Percentiles rank a stretch among this genome's conserved stretches.
phyloP scores from a whole-genome alignment of 2,113 vertebrate genomes.

The Rhabdomys dilectus region DNA sequence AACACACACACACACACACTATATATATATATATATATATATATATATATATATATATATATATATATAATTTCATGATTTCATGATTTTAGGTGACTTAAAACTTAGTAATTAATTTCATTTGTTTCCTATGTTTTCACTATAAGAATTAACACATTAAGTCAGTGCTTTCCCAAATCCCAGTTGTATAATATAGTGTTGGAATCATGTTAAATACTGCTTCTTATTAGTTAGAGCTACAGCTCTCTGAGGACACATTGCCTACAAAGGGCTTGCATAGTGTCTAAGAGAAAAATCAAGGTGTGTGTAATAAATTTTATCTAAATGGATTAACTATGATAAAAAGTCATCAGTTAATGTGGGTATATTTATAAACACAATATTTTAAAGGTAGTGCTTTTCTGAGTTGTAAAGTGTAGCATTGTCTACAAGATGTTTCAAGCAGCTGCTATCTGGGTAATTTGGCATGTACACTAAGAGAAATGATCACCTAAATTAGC shows the following conservation, averaged over 20 bases:
- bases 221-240: not conserved
- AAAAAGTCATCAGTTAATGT: not conserved
- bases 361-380: conserved; percentile 17
- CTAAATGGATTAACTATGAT: conserved; percentile 16
- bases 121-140: conserved; percentile 66
- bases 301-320: conserved; percentile 36
- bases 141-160: conserved; percentile 73
- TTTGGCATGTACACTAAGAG: conserved; percentile 53
- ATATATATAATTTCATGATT: not conserved
- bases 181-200: not conserved
- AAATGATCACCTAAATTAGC: conserved; percentile 75
- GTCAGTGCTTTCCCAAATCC: not conserved
- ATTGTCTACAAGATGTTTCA: conserved; percentile 59
- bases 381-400: conserved; percentile 49
- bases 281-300: conserved; percentile 73
- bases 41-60: no score
- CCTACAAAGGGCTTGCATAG: not conserved
- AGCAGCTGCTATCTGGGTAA: conserved; percentile 61
- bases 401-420: conserved; percentile 63
- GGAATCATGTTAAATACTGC: not conserved
- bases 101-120: conserved; percentile 71
- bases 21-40: no score
- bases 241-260: not conserved
- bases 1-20: no score
- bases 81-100: conserved; percentile 66